Base-by-base conservation (phyloP, 2,797 vertebrate genomes). In the Falco columbarius region DNA sequence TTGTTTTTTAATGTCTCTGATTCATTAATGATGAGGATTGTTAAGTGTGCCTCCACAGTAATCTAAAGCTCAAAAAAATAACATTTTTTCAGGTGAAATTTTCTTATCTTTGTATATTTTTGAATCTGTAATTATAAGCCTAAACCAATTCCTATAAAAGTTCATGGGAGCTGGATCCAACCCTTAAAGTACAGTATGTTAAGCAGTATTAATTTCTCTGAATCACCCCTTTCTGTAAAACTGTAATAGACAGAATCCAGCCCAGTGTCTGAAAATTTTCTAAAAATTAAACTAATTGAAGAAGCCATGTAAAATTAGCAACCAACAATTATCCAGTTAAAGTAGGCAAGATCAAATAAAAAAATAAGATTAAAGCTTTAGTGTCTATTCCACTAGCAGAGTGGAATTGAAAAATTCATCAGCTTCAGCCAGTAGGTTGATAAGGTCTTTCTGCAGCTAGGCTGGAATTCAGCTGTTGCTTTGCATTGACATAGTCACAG, bases 241-340 rank as follows among this genome's bases (percentile, higher is more conserved):
- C 38, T 81, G 52, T 86, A 96, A 92, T 17, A 90, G 85, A 95
- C 65, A 90, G 93, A 93, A 93, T 59, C 92, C 93, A 92, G 83
- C 30, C 44, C 68, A n/a, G 58, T 18, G n/a, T 76, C 95, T 96
- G 94, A 97, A 95, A 56, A 87, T 90, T 96, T 97, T 96, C 93
- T 94, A 95, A 95, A 96, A 97, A 96, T 96, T 95, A 97, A 90
- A 62, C 66, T 97, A 93, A 97, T 95, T 90, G 94, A 89, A 97
- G 94, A 93, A 94, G 90, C 70, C 90, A 97, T 96, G 97, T 97
- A 93, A 97, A 97, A 93, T 96, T 96, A 97, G 83, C 86, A 94
- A 90, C 96, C 84, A 95, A 80, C 91, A 97, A 86, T 95, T 97
- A 96, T 59, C 71, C 42, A 90, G 68, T 93, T 97, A 95, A 97